These are phyloP conservation scores for Corythornis madagascariensis DNA, from an alignment of 2,113 vertebrate species.

Conservation along the genomic window DNA sequence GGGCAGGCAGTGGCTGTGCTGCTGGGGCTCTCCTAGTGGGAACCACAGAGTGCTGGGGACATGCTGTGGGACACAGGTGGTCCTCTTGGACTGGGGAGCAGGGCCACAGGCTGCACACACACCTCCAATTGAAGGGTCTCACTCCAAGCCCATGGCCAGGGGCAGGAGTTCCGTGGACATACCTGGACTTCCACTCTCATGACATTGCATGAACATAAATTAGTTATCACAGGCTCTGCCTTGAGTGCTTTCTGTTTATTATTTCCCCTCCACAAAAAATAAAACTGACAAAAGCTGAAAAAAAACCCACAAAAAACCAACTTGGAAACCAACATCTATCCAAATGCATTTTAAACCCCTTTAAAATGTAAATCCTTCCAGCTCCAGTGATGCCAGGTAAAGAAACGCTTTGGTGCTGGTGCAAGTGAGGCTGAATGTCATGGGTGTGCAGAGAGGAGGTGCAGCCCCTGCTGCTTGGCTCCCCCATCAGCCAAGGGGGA, in stretches of 20 bases:
- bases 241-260: neutral
- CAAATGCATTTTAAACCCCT: neutral
- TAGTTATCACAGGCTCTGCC: neutral
- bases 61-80: rapidly evolving
- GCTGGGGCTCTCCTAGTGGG: no score
- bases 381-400: neutral
- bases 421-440: neutral
- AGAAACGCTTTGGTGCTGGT: rapidly evolving
- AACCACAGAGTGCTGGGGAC: neutral
- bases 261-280: neutral
- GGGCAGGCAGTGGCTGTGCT: rapidly evolving
- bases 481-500: rapidly evolving
- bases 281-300: neutral
- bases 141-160: rapidly evolving
- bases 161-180: neutral
- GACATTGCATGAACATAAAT: neutral
- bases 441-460: neutral
- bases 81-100: rapidly evolving
- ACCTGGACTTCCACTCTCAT: rapidly evolving
- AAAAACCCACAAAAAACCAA: neutral
- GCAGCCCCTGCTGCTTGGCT: neutral
- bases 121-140: rapidly evolving
- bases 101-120: neutral
- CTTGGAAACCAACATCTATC: neutral
- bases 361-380: slow-evolving; percentile 2